A percentile compares a stretch with the other conserved stretches of the same genome.
Evolutionary conservation across 2,888 invertebrate genomes (phyloP).

Genomic region (Petrolisthes manimaculis): DNA sequence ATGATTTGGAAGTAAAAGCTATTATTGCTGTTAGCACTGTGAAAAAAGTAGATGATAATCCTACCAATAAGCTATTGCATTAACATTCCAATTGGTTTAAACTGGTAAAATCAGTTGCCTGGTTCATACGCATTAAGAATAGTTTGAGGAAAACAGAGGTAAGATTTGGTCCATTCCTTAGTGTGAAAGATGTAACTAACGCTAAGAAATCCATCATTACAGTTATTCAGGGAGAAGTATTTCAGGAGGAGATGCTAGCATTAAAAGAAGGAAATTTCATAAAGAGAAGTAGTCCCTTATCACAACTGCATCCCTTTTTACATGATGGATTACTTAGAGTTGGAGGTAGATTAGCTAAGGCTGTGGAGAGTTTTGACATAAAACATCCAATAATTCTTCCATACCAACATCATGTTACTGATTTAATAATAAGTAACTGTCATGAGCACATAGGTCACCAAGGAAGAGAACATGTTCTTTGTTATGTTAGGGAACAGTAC

Average conservation of each 20-base stretch:
- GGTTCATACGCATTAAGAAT: neutral
- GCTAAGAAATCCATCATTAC: conserved; percentile 3
- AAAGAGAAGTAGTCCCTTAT: neutral
- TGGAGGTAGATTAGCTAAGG: conserved; percentile 16
- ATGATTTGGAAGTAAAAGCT: neutral
- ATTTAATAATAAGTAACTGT: conserved; percentile 11
- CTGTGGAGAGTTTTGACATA: neutral
- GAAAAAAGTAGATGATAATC: neutral
- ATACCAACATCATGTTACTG: conserved; percentile 3
- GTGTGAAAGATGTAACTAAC: neutral
- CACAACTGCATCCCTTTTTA: neutral
- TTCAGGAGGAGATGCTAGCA: neutral
- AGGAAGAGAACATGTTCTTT: conserved; percentile 9
- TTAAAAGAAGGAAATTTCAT: neutral
- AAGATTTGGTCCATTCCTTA: neutral
- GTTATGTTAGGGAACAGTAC: neutral
- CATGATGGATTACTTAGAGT: conserved; percentile 14
- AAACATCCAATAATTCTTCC: conserved; percentile 22
- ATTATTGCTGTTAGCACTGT: neutral
- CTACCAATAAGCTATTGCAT: neutral
- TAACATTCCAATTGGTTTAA: neutral
- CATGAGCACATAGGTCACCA: conserved; percentile 20
- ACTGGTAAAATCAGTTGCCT: neutral
- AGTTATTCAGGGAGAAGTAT: neutral
- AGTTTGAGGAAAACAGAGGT: neutral